Base-by-base conservation (phyloP, 2,888 invertebrate species). In the Torymus aiolomorphi region DNA sequence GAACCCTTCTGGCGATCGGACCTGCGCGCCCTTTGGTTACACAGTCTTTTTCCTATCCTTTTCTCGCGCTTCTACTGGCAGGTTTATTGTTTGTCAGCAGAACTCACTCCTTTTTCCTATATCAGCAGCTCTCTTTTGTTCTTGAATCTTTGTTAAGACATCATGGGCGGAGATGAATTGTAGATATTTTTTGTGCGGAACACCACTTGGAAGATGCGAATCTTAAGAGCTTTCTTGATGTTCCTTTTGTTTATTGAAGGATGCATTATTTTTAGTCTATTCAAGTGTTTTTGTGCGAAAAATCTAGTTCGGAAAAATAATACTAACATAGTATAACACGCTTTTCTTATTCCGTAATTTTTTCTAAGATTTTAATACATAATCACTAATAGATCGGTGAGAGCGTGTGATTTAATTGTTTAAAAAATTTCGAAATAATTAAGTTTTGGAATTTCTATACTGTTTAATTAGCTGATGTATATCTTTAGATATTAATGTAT, bases 21-120 rank as follows among this genome's bases (percentile, higher is more conserved):
- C 12, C 18, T 67, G 67, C n/a, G 20, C 54, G 31, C 54, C 20
- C 69, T 20, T 66, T 52, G 24, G 59, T 59, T 69, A 14, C 56
- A 24, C 14, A 11, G 20, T 31, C 69, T 16, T 61, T 77, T 59
- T 70, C 71, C 63, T 66, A 77, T 77, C 51, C 76, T 16, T 63
- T 71, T 72, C 70, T 57, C 56, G 71, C 65, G 62, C 51, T 71
- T 76, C 62, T 24, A 61, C 63, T 69, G 54, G 67, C 51, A 67
- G 67, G 52, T 31, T 51, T 66, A 77, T 77, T 71, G 71, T 71
- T 70, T 57, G 2, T 16, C 13, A 2, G 14, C 62, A 63, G 56
- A 74, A 14, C 61, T 61, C 57, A 63, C 65, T 71, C 71, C 69
- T 77, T 77, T 71, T 76, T 71, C 70, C 77, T 59, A 77, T 31